Percentiles rank a stretch among this genome's conserved stretches.
phyloP scores from a whole-genome alignment of 2,113 vertebrate genomes.

The Alectura lathami region DNA sequence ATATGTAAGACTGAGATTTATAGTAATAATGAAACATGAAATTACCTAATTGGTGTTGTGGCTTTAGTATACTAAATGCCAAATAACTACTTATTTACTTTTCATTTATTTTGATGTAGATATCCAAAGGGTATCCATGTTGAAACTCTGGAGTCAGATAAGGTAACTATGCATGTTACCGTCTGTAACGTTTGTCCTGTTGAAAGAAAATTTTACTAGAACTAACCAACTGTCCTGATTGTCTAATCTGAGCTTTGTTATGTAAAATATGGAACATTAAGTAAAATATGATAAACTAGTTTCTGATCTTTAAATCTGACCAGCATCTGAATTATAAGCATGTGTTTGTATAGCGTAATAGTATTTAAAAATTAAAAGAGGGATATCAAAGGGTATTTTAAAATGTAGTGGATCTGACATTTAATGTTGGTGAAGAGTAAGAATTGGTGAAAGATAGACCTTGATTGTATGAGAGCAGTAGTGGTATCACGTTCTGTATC shows the following conservation, averaged over 20 bases:
- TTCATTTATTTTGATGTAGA: slow-evolving; percentile 67
- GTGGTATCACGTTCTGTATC: background rate
- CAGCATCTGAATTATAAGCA: background rate
- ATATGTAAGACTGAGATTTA: background rate
- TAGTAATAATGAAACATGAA: background rate
- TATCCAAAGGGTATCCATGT: slow-evolving; percentile 96
- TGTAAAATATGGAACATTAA: background rate
- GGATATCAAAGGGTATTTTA: background rate
- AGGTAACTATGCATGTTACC: slow-evolving; percentile 74
- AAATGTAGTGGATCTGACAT: background rate
- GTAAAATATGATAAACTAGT: background rate
- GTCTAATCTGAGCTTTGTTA: background rate
- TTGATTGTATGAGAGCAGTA: background rate
- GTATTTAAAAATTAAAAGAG: background rate
- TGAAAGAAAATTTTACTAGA: background rate
- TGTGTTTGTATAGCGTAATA: background rate
- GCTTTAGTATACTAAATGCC: background rate
- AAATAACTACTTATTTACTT: background rate
- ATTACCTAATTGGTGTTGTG: background rate
- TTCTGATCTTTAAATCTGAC: background rate
- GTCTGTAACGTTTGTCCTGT: background rate
- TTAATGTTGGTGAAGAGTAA: background rate
- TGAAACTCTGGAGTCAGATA: slow-evolving; percentile 95
- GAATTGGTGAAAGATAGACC: background rate
- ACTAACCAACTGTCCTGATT: background rate